Evolutionary conservation across 2,888 invertebrate species (phyloP).

Genomic region (Aleiodes testaceus): DNA sequence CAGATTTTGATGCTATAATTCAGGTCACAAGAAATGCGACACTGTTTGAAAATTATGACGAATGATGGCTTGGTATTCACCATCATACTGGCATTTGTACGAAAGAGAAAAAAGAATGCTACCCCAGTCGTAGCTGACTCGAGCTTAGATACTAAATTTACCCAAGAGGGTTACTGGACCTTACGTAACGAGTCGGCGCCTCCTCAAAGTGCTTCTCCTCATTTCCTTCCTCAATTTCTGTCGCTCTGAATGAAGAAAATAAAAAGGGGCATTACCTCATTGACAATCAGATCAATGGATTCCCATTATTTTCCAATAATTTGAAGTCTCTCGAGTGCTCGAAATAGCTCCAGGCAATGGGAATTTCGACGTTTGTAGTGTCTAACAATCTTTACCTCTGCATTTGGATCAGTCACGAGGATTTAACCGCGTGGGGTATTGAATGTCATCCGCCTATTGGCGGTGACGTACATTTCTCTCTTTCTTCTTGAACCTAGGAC

Average conservation of each 20-base stretch:
- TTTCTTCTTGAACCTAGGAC: constrained; percentile 42
- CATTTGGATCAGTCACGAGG: constrained; percentile 19
- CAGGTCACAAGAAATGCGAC: constrained; percentile 48
- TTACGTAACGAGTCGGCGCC: constrained; percentile 60
- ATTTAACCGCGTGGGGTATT: constrained; percentile 53
- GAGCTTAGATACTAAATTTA: constrained; percentile 62
- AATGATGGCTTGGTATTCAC: constrained; percentile 40
- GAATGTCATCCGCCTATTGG: constrained; percentile 50
- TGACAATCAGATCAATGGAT: neutral
- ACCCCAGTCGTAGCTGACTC: constrained; percentile 18
- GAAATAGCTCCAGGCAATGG: neutral
- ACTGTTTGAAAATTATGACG: constrained; percentile 44
- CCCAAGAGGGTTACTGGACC: constrained; percentile 64
- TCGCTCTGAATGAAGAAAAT: constrained; percentile 6
- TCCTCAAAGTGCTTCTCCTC: constrained; percentile 13
- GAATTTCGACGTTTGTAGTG: neutral
- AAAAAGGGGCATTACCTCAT: neutral
- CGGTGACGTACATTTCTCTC: constrained; percentile 26
- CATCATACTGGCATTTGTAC: constrained; percentile 3
- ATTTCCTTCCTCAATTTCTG: neutral
- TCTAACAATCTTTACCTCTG: constrained; percentile 1
- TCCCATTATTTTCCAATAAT: too few species aligned
- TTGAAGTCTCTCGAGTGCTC: neutral
- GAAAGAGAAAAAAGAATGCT: neutral
- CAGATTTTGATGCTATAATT: constrained; percentile 33